These are phyloP conservation scores for Drosophila kohkoa DNA, from an alignment of 1,140 invertebrate species.

Conservation along the genomic window DNA sequence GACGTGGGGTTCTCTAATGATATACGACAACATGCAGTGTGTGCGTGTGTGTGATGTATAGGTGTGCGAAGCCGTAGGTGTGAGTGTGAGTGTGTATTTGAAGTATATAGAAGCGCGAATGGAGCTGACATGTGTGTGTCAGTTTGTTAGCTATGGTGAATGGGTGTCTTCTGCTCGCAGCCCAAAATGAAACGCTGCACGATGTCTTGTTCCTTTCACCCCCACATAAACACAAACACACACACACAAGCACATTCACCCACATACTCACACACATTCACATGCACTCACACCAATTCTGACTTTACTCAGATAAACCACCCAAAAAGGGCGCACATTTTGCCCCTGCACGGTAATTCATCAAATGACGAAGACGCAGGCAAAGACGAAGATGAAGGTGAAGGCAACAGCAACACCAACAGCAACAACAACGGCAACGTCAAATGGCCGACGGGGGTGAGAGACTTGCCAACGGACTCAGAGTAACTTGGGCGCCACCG, in stretches of 20 bases:
- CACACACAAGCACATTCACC: constrained; percentile 1
- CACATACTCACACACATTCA: neutral
- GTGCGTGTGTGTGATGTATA: constrained; percentile 5
- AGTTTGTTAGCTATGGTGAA: constrained; percentile 28
- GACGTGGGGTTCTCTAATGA: constrained; percentile 61
- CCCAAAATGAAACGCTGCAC: constrained; percentile 72
- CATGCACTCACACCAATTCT: neutral
- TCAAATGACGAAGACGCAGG: constrained; percentile 73
- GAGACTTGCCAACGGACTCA: neutral
- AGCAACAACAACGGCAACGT: constrained; percentile 10
- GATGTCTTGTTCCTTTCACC: neutral
- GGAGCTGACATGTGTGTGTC: constrained; percentile 39
- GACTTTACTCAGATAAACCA: constrained; percentile 30
- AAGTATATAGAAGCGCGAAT: constrained; percentile 67
- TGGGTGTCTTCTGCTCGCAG: constrained; percentile 54
- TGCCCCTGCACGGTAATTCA: constrained; percentile 80
- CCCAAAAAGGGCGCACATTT: constrained; percentile 71
- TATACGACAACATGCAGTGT: constrained; percentile 57
- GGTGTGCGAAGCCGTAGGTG: constrained; percentile 10
- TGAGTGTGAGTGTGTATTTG: constrained; percentile 35
- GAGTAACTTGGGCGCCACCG: constrained; percentile 54
- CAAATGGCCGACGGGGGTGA: constrained; percentile 22
- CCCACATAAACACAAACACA: neutral
- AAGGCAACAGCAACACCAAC: constrained; percentile 22
- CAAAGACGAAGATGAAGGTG: constrained; percentile 44